These are phyloP conservation scores for Acanthosepion pharaonis DNA, from an alignment of 2,888 invertebrate species.

Conservation along the genomic window DNA sequence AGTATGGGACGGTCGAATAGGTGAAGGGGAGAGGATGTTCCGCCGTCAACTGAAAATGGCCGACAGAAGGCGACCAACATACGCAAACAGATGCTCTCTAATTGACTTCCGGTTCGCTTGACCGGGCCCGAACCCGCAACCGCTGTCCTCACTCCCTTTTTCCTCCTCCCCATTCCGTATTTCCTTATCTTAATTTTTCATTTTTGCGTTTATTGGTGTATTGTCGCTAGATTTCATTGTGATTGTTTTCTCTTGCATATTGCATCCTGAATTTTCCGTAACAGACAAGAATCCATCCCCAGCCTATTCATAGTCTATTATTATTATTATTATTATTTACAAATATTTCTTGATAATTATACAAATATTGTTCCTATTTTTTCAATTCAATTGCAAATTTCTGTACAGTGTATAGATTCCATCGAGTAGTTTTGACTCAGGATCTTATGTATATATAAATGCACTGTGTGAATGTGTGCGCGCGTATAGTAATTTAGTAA, in stretches of 20 bases:
- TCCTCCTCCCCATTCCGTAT: not conserved
- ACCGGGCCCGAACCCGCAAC: conserved; percentile 17
- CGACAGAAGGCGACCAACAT: conserved; percentile 33
- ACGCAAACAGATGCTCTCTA: conserved; percentile 33
- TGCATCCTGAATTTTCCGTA: not conserved
- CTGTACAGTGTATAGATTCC: no score
- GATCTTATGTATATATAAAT: no score
- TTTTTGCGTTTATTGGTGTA: conserved; percentile 33
- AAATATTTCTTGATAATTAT: no score
- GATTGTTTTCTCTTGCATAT: conserved; percentile 17
- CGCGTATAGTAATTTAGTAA: no score
- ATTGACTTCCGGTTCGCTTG: conserved; percentile 20
- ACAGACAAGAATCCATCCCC: not conserved
- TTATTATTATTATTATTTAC: no score
- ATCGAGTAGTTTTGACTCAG: no score
- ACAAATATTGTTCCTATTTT: no score
- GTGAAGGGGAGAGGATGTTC: not conserved
- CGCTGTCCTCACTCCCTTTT: not conserved
- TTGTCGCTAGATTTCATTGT: not conserved
- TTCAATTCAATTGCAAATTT: no score
- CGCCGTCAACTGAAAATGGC: conserved; percentile 33
- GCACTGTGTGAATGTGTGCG: no score
- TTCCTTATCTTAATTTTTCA: not conserved
- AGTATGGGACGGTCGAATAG: not conserved
- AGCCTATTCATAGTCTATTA: no score